Evolutionary conservation across 2,888 invertebrate species (phyloP).

Genomic region (Loripinus fragilis): DNA sequence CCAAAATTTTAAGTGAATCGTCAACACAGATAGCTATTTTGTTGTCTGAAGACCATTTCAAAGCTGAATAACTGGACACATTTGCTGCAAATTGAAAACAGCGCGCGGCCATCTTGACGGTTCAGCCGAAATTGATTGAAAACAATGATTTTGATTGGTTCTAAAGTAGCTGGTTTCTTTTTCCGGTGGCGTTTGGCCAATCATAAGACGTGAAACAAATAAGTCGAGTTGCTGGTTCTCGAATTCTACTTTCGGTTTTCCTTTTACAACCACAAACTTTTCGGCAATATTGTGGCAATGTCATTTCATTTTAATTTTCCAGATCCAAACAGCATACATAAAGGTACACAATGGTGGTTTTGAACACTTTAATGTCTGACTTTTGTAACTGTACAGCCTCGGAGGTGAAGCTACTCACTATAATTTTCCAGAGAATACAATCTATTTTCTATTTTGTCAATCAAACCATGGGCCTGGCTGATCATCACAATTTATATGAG

Average conservation of each 20-base stretch:
- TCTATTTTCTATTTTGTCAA: too few species aligned
- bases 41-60: slow-evolving; percentile 64
- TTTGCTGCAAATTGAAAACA: slow-evolving; percentile 48
- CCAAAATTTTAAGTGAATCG: slow-evolving; percentile 58
- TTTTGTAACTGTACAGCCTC: too few species aligned
- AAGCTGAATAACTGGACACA: slow-evolving; percentile 50
- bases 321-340: neutral
- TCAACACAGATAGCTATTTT: slow-evolving; percentile 61
- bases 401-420: too few species aligned
- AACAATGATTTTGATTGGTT: slow-evolving; percentile 28
- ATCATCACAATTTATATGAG: too few species aligned
- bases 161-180: neutral
- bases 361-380: too few species aligned
- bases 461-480: too few species aligned
- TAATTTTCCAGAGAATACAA: too few species aligned
- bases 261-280: too few species aligned
- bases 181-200: too few species aligned
- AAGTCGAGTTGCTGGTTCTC: too few species aligned
- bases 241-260: neutral
- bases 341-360: too few species aligned
- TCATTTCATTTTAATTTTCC: slow-evolving; percentile 59
- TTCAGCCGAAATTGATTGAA: neutral
- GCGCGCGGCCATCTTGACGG: slow-evolving; percentile 56
- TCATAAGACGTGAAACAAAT: too few species aligned
- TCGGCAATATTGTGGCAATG: slow-evolving; percentile 27